Percentiles rank a stretch among this genome's conserved stretches.
phyloP scores from a whole-genome alignment of 2,113 vertebrate species.

The Podiceps cristatus region DNA sequence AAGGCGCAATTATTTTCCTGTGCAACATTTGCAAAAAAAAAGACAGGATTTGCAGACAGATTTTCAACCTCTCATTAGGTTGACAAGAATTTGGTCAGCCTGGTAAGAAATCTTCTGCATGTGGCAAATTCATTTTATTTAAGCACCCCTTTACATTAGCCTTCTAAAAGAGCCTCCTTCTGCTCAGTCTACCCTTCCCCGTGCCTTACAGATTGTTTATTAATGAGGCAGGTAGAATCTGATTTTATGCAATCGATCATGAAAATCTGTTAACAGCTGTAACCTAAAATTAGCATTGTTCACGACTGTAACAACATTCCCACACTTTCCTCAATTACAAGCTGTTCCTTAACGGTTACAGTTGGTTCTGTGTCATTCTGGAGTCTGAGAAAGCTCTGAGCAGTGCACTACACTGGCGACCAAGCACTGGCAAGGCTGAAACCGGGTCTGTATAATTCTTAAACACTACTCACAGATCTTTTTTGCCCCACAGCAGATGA shows the following conservation, averaged over 20 bases:
- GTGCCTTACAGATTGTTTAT: background rate
- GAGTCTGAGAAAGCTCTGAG: background rate
- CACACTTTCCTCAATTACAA: background rate
- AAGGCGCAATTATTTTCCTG: slow-evolving; percentile 8
- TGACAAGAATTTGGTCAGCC: background rate
- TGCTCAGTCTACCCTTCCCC: background rate
- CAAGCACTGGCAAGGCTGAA: background rate
- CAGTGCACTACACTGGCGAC: background rate
- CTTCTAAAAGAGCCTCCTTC: background rate
- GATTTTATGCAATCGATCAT: background rate
- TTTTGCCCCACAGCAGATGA: accelerated
- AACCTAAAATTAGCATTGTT: background rate
- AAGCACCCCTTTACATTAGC: background rate
- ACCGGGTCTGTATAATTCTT: background rate
- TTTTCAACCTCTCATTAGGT: background rate
- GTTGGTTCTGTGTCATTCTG: background rate
- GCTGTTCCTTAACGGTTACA: background rate
- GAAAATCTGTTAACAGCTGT: background rate
- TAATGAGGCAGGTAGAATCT: background rate
- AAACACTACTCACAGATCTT: background rate
- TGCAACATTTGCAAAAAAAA: background rate
- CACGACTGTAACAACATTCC: background rate
- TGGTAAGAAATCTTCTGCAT: background rate
- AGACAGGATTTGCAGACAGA: background rate
- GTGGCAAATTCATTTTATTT: background rate